Percentiles rank a stretch among this genome's conserved stretches.
Evolutionary conservation across 2,113 vertebrate genomes (phyloP).

Genomic region (Pollimyrus isidori): DNA sequence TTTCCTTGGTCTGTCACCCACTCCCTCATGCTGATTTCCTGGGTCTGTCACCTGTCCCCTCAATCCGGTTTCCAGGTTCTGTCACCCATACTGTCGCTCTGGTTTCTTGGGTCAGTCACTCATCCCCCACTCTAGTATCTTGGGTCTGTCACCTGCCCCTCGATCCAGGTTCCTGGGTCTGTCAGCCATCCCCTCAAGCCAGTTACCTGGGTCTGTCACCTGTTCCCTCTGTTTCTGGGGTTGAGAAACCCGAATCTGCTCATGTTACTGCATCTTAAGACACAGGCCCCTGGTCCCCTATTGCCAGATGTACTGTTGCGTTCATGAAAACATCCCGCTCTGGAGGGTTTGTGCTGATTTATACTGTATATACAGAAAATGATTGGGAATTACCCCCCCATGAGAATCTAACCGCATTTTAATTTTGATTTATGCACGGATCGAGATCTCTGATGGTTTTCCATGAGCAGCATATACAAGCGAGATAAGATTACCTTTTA

Average conservation of each 20-base stretch:
- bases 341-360: background rate
- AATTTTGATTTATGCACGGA: background rate
- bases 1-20: background rate
- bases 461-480: background rate
- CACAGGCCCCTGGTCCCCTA: background rate
- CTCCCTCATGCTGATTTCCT: background rate
- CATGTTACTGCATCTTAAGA: background rate
- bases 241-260: background rate
- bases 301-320: background rate
- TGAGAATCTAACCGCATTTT: slow-evolving; percentile 1
- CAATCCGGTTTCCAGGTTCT: background rate
- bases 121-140: background rate
- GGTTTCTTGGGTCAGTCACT: background rate
- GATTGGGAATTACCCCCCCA: background rate
- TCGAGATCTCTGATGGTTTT: background rate
- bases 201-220: background rate
- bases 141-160: background rate
- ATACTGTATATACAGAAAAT: background rate
- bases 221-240: background rate
- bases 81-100: background rate
- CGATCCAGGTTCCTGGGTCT: background rate
- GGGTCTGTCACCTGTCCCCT: background rate
- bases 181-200: background rate
- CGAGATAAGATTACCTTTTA: background rate
- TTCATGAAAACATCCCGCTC: background rate